Base-by-base conservation (phyloP, 2,888 invertebrate genomes). In the Drosophila mimica region DNA sequence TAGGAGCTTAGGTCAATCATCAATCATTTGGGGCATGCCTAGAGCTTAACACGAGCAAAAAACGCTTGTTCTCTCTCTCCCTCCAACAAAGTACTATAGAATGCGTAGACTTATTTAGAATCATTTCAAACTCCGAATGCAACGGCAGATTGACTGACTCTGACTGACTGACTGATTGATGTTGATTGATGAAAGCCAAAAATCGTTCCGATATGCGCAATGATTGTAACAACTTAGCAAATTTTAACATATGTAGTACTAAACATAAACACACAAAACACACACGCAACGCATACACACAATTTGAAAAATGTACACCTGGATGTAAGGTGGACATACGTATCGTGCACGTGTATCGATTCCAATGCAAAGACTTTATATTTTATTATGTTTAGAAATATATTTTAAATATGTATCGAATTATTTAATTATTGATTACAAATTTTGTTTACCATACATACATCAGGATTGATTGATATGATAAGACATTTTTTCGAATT, bases 281-380 rank as follows among this genome's bases (percentile, higher is more conserved):
- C 56, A 53, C 17, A 73, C 52, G 57, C 34, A 52, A 73, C 52
- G 53, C 34, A 40, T 4, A 17, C 40, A 58, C 48, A 48, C 20
- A 58, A n/a, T 13, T 9, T 52, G 31, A 61, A 33, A 17, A 31
- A 62, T 33, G 46, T 49, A 77, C 65, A 56, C 59, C 61, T 66
- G 28, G 62, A 74, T 69, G 52, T 54, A 70, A 30, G 66, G 40
- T 49, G 43, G 43, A 15, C 11, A 25, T 9, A 36, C 5, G 7
- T 40, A 31, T 25, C 36, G 30, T 5, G 56, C 64, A 52, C 62
- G 40, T 80, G 70, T 67, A 70, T 70, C 62, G 70, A 88, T 84
- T 88, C 86, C 88, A 84, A 82, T 84, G 76, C 77, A 84, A 85
- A 82, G 88, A 85, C 88, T 84, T 88, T 76, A 73, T 66, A 60